These are phyloP conservation scores for Anableps anableps DNA, from an alignment of 2,797 vertebrate genomes.

Conservation along the genomic window DNA sequence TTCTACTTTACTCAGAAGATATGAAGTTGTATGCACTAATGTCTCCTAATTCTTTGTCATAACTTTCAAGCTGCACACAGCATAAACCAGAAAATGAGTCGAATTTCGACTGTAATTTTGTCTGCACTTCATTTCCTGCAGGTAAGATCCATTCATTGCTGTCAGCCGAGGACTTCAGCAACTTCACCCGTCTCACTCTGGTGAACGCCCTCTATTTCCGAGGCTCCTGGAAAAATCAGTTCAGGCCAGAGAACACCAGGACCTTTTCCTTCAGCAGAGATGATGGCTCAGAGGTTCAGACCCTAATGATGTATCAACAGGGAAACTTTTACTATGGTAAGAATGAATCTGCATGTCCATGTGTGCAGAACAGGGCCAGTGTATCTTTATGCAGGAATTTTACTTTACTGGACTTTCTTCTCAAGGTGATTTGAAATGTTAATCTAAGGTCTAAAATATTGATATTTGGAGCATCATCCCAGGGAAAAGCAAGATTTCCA, in stretches of 20 bases:
- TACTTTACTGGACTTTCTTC: conserved; percentile 44
- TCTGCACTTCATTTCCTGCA: conserved; percentile 51
- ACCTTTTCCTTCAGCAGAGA: conserved; percentile 98
- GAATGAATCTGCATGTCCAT: conserved; percentile 25
- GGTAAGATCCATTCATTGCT: conserved; percentile 92
- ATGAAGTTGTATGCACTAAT: not conserved
- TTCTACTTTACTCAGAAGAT: not conserved
- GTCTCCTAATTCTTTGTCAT: not conserved
- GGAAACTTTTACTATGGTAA: conserved; percentile 98
- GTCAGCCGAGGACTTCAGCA: conserved; percentile 89
- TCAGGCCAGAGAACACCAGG: conserved; percentile 95
- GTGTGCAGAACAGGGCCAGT: conserved; percentile 5
- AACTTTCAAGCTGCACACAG: conserved; percentile 11
- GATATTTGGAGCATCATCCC: conserved; percentile 43
- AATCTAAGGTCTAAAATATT: conserved; percentile 62
- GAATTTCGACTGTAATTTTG: not conserved
- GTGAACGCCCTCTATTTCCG: conserved; percentile 97
- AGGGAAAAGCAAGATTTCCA: conserved; percentile 1
- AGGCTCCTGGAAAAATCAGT: conserved; percentile 98
- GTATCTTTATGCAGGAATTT: conserved; percentile 19
- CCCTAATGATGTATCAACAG: conserved; percentile 99
- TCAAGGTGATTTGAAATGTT: conserved; percentile 66
- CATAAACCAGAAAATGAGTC: not conserved
- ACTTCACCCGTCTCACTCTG: conserved; percentile 88
- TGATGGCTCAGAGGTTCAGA: conserved; percentile 96